Evolutionary conservation across 2,888 invertebrate species (phyloP), one percentile per base, ranked within the genome.

Genomic region (Achlya flavicornis): DNA sequence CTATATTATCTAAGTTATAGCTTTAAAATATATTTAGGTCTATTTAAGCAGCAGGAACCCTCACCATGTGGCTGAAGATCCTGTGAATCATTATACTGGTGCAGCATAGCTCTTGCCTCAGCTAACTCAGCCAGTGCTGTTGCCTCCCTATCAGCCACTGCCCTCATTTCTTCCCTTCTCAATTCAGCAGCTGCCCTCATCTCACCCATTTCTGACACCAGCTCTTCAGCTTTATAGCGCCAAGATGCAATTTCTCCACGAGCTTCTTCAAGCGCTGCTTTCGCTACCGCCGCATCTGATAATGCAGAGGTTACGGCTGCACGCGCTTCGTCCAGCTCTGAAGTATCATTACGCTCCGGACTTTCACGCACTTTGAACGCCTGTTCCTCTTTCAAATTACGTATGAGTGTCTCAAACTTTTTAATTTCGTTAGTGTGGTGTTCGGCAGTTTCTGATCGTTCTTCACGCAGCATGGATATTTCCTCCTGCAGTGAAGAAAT

Each of bases 61-160:
- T 73, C 77, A 92, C 93, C 93, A 79, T 92, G 92, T 38, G 91
- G 89, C 67, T 92, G 87, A 46, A 85, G 64, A 43, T 91, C 91
- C 64, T 88, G 88, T 3, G 85, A 69, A 67, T 88, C 84, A 43
- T 85, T 86, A 43, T 78, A 87, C 75, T 91, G 92, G 64, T 92
- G 88, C 62, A 93, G 72, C 85, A 89, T 78, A 8, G 90, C 91
- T 61, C 83, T 84, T 0, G 89, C 87, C 71, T 93, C 92, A 0
- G 90, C 88, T 61, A 93, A 66, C 14, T 93, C 93, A 0, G 90
- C 89, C 5, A 92, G 71, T 0, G 88, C 88, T 0, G 78, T 84
- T 0, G 88, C 88, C 68, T 93, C 93, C 4, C 91, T 79, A 61
- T 93, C 92, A 12, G 72, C 81, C 0, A 87, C 90, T 2, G 87